Conservation (phyloP, 2,888 invertebrate species). For the Pseudococcus viburni region DNA sequence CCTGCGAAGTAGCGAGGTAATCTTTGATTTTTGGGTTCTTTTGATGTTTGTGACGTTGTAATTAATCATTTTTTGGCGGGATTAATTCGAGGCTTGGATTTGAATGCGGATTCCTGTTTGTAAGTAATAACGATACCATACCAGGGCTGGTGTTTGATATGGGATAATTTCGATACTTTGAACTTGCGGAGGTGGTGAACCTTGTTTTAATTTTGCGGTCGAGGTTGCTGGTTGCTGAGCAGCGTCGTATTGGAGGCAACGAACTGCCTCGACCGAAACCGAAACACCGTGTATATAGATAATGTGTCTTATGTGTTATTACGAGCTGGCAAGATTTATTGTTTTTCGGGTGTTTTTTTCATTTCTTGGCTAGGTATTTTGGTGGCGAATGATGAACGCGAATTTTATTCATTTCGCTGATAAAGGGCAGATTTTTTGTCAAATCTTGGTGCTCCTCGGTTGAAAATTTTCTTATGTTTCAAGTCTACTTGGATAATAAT, state of each 20-base stretch:
- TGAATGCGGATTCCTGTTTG: not conserved
- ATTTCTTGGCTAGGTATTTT: no score
- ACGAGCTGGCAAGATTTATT: not conserved
- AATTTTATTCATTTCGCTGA: no score
- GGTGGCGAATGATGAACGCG: no score
- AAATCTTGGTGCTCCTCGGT: no score
- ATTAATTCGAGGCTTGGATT: not conserved
- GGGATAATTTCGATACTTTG: not conserved
- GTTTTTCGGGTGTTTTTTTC: not conserved
- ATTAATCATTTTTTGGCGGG: not conserved
- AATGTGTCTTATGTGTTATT: not conserved
- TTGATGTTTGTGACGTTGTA: constrained; percentile 17
- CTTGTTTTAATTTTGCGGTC: not conserved
- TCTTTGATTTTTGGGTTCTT: not conserved
- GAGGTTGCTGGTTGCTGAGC: not conserved
- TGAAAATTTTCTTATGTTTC: no score
- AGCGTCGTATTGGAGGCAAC: not conserved
- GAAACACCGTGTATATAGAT: not conserved
- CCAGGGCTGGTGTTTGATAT: not conserved
- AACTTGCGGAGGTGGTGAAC: not conserved
- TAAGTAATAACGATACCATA: not conserved
- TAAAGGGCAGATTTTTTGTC: no score
- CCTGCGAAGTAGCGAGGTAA: not conserved
- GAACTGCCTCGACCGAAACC: not conserved
- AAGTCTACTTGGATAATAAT: no score